Evolutionary conservation across 1,140 invertebrate genomes (phyloP).

Genomic region (Chironomus tepperi): DNA sequence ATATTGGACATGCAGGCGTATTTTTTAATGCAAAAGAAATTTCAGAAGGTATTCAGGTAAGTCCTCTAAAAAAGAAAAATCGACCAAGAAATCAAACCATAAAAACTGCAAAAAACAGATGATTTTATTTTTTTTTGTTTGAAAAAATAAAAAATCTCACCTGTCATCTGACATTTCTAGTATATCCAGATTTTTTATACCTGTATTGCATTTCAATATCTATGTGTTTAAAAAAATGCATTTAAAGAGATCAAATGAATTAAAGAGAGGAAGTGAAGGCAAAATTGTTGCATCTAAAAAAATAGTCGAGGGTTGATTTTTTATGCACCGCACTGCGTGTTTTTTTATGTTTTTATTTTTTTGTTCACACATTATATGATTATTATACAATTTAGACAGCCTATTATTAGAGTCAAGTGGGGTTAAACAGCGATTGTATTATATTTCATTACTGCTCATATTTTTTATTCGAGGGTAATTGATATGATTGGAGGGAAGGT

Average conservation of each 20-base stretch:
- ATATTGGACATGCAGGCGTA: no score
- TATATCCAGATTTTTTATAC: background rate
- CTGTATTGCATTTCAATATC: background rate
- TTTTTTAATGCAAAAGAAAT: no score
- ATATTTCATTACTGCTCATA: background rate
- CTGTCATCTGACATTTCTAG: background rate
- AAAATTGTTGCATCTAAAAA: background rate
- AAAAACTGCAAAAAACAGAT: background rate
- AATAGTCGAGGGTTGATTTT: constrained; percentile 11
- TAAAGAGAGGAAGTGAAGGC: background rate
- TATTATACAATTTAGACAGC: background rate
- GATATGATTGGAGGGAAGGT: background rate
- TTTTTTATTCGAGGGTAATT: constrained; percentile 2
- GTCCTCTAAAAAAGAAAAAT: no score
- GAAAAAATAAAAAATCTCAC: background rate
- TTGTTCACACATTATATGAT: constrained; percentile 8
- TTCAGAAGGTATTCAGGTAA: no score
- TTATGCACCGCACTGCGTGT: background rate
- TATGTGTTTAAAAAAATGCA: background rate
- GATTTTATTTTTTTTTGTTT: no score
- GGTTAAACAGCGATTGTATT: constrained; percentile 14
- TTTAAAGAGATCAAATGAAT: constrained; percentile 17
- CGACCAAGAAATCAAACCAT: no score
- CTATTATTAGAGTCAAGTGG: background rate
- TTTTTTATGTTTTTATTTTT: background rate